phyloP scores from a whole-genome alignment of 2,888 invertebrate genomes.

The Latheticus oryzae region DNA sequence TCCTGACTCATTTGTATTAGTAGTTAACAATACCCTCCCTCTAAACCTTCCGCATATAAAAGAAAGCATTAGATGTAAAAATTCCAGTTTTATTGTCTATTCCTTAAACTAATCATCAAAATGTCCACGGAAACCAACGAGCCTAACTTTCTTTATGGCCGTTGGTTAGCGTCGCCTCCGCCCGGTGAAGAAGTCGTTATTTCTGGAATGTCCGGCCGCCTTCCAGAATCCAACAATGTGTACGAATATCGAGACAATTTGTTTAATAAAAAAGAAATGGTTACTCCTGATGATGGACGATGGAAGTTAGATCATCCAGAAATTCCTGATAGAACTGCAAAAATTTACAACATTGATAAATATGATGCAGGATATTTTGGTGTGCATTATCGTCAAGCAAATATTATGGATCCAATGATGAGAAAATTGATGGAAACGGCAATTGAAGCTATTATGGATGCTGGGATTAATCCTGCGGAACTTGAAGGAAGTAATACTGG shows the following conservation, averaged over 20 bases:
- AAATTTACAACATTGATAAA: conserved; percentile 68
- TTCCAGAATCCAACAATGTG: conserved; percentile 83
- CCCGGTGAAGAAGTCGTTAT: conserved; percentile 76
- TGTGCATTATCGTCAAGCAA: conserved; percentile 76
- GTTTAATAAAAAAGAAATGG: conserved; percentile 83
- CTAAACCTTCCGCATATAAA: too few species aligned
- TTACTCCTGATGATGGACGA: conserved; percentile 81
- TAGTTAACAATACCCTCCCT: too few species aligned
- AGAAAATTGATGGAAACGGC: conserved; percentile 71
- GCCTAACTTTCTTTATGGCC: conserved; percentile 29
- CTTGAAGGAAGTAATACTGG: conserved; percentile 80
- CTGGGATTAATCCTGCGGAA: conserved; percentile 76
- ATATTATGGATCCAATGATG: conserved; percentile 70
- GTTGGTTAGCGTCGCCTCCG: conserved; percentile 68
- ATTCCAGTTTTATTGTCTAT: too few species aligned
- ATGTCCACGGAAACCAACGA: neutral
- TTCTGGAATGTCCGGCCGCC: conserved; percentile 73
- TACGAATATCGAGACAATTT: conserved; percentile 77
- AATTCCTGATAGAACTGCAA: conserved; percentile 74
- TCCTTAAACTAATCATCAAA: too few species aligned
- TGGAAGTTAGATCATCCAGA: conserved; percentile 77
- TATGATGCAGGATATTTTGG: conserved; percentile 70
- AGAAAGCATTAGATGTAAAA: too few species aligned
- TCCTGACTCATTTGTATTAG: too few species aligned
- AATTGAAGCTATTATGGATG: conserved; percentile 72